Conservation (phyloP, 2,797 vertebrate genomes). For the Ibycter americanus region DNA sequence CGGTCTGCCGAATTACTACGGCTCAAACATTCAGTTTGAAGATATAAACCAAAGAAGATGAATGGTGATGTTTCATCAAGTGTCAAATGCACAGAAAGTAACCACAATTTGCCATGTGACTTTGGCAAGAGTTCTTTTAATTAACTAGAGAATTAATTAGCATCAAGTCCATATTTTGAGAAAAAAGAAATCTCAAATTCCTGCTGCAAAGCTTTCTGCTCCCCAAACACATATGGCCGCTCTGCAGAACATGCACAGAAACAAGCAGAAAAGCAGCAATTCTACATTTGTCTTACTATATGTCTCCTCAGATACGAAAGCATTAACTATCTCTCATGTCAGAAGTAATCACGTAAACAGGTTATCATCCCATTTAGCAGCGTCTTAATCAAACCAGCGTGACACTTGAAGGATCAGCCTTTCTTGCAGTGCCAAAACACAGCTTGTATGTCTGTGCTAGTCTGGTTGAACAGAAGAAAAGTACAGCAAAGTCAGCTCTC, state of each 20-base stretch:
- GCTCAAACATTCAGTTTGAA: neutral
- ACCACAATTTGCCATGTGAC: neutral
- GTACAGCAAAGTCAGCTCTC: neutral
- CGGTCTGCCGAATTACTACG: neutral
- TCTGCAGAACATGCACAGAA: neutral
- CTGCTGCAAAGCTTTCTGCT: neutral
- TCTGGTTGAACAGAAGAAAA: neutral
- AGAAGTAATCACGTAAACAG: neutral
- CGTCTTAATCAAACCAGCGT: neutral
- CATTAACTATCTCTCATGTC: neutral
- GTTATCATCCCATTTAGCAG: neutral
- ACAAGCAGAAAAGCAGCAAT: neutral
- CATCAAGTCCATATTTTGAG: neutral
- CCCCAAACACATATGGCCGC: fast-evolving
- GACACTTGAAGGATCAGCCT: neutral
- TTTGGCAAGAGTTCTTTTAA: neutral
- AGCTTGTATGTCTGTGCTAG: neutral
- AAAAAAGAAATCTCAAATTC: neutral
- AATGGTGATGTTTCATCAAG: neutral
- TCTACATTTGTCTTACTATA: neutral
- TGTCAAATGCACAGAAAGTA: neutral
- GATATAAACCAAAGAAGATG: neutral
- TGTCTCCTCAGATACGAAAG: neutral
- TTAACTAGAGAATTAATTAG: neutral
- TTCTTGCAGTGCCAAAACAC: neutral